phyloP scores from a whole-genome alignment of 2,888 invertebrate genomes.

The Leptopilina myrica region DNA sequence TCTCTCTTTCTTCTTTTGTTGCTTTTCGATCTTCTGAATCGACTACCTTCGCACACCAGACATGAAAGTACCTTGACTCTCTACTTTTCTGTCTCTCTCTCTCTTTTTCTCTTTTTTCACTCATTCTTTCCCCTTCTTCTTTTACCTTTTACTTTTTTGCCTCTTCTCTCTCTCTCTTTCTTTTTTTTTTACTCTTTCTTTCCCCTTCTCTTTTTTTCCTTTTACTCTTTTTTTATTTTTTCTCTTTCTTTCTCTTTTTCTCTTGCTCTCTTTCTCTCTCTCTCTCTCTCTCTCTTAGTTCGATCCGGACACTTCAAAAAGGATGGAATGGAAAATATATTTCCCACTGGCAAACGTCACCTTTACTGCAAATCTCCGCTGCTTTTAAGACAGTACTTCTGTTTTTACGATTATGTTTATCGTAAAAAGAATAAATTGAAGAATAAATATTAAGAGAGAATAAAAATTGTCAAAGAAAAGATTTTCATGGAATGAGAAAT shows the following conservation, averaged over 20 bases:
- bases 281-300: background rate
- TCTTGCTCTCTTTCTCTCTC: background rate
- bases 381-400: conserved; percentile 15
- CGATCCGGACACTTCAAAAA: conserved; percentile 20
- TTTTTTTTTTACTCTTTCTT: background rate
- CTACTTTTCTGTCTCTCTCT: background rate
- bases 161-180: too few species aligned
- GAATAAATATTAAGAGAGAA: conserved; percentile 15
- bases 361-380: conserved; percentile 7
- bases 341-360: conserved; percentile 14
- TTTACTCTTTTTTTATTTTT: background rate
- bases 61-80: background rate
- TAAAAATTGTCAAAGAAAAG: conserved; percentile 6
- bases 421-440: background rate
- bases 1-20: background rate
- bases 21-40: conserved; percentile 33
- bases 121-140: too few species aligned
- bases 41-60: conserved; percentile 1
- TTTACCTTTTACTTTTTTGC: too few species aligned
- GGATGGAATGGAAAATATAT: conserved; percentile 15
- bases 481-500: conserved; percentile 5
- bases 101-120: background rate
- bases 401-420: conserved; percentile 1
- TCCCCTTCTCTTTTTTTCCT: too few species aligned
- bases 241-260: too few species aligned